Conservation (phyloP, 1,140 invertebrate genomes). For the Trichoplusia ni region DNA sequence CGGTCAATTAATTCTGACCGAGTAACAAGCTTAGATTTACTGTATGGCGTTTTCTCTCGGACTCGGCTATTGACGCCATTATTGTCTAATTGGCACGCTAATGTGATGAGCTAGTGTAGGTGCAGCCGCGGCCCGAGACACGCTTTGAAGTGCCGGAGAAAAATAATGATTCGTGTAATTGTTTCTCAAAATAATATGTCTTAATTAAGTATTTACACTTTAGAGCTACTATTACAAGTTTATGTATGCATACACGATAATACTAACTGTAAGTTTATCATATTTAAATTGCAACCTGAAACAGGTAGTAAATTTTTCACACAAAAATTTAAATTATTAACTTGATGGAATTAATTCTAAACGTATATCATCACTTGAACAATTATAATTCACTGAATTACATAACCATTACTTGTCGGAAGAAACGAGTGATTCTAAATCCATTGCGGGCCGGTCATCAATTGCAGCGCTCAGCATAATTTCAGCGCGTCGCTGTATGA, state of each 20-base stretch:
- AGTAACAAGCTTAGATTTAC: constrained; percentile 63
- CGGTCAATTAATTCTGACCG: constrained; percentile 67
- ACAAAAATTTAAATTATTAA: background rate
- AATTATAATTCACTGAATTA: background rate
- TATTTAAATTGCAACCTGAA: background rate
- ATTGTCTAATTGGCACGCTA: constrained; percentile 29
- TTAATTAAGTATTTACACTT: too few species aligned
- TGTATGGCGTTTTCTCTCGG: constrained; percentile 38
- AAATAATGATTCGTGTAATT: too few species aligned
- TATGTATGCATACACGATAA: background rate
- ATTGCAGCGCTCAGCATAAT: background rate
- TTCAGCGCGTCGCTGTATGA: background rate
- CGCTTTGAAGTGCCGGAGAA: background rate
- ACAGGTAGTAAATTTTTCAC: too few species aligned
- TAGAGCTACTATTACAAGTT: too few species aligned
- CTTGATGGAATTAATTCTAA: background rate
- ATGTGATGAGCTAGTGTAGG: constrained; percentile 4
- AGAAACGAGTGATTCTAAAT: background rate
- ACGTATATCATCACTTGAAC: background rate
- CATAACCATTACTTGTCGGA: background rate
- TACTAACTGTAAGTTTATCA: background rate
- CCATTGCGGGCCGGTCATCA: background rate
- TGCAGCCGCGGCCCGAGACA: background rate
- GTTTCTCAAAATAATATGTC: too few species aligned
- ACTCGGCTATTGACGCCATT: constrained; percentile 16